Percentiles rank a stretch among this genome's conserved stretches.
phyloP scores from a whole-genome alignment of 1,140 invertebrate species.

The Phymastichus coffea region DNA sequence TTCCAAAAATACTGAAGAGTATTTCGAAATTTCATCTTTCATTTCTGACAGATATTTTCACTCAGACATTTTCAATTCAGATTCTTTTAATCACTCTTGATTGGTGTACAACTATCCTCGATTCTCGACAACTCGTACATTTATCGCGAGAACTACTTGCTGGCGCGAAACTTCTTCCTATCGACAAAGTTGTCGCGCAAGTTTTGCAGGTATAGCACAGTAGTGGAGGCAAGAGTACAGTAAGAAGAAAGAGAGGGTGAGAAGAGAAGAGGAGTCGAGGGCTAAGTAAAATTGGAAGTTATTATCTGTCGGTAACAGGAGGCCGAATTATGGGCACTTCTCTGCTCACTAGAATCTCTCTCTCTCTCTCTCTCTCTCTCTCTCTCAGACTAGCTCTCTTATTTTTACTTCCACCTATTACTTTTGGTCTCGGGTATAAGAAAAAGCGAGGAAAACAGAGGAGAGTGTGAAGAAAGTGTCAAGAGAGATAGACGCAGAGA shows the following conservation, averaged over 20 bases:
- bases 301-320: constrained; percentile 29
- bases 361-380: neutral
- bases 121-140: constrained; percentile 4
- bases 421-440: too few relatives aligned
- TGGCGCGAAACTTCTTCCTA: neutral
- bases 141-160: neutral
- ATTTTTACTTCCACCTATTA: neutral
- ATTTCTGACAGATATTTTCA: too few relatives aligned
- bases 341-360: too few relatives aligned
- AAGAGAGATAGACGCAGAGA: too few relatives aligned
- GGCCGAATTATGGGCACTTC: constrained; percentile 14
- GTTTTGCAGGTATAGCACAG: constrained; percentile 10
- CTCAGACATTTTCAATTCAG: too few relatives aligned
- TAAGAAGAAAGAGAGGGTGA: too few relatives aligned
- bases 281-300: constrained; percentile 24
- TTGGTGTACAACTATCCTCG: neutral
- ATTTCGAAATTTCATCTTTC: too few relatives aligned
- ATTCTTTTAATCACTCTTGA: neutral
- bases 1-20: too few relatives aligned
- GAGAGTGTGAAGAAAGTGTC: too few relatives aligned
- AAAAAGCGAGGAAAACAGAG: too few relatives aligned
- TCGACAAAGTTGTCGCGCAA: constrained; percentile 18
- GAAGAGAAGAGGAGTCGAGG: too few relatives aligned
- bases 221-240: too few relatives aligned
- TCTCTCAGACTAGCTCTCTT: neutral